Evolutionary conservation across 2,888 invertebrate genomes (phyloP).

Genomic region (Microctonus brassicae): DNA sequence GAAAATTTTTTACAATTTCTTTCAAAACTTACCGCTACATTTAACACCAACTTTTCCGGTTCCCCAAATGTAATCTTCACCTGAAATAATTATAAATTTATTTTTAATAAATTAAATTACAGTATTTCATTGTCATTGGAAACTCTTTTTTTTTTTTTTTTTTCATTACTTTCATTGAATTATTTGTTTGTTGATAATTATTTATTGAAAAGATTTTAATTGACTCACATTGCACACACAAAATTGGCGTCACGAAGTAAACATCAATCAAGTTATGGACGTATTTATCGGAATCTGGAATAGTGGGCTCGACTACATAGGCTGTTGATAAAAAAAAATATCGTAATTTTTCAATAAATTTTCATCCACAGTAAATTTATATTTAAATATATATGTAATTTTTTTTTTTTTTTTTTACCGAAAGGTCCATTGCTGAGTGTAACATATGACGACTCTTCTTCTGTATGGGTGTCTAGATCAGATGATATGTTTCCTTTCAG

Average conservation of each 20-base stretch:
- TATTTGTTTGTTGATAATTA: slow-evolving; percentile 1
- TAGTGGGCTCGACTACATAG: slow-evolving; percentile 60
- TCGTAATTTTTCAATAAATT: not conserved
- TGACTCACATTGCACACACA: slow-evolving; percentile 73
- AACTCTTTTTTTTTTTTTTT: slow-evolving; percentile 10
- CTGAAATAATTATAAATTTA: slow-evolving; percentile 61
- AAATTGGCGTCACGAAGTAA: slow-evolving; percentile 72
- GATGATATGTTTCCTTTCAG: slow-evolving; percentile 67
- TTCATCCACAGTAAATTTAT: too few relatives aligned
- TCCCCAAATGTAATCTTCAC: slow-evolving; percentile 78
- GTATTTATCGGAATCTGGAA: slow-evolving; percentile 53
- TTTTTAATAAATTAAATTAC: not conserved
- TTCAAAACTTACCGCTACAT: slow-evolving; percentile 73
- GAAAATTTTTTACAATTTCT: slow-evolving; percentile 21
- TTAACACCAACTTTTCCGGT: slow-evolving; percentile 73
- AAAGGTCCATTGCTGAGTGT: slow-evolving; percentile 67
- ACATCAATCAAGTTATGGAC: slow-evolving; percentile 71
- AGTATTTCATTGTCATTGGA: slow-evolving; percentile 30
- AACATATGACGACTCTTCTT: slow-evolving; percentile 67
- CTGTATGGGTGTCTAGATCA: slow-evolving; percentile 64
- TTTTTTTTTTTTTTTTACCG: slow-evolving; percentile 48
- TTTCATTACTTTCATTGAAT: not conserved
- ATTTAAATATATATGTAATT: too few relatives aligned
- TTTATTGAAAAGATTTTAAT: not conserved
- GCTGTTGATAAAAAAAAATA: slow-evolving; percentile 49